Evolutionary conservation across 2,888 invertebrate genomes (phyloP).

Genomic region (Doris montereyensis): DNA sequence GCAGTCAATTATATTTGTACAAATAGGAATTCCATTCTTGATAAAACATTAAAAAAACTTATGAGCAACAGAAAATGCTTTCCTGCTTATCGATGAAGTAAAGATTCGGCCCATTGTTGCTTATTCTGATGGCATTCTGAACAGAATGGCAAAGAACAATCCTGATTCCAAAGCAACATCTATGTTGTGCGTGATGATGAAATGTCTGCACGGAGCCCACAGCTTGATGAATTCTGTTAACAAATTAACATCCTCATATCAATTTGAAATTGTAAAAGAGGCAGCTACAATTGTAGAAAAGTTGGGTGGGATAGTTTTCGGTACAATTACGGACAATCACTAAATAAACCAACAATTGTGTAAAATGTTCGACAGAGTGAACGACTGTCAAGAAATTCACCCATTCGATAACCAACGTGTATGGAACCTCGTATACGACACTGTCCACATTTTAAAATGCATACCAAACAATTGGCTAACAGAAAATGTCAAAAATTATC

Average conservation of each 20-base stretch:
- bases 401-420: neutral
- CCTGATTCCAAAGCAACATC: neutral
- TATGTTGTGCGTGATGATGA: neutral
- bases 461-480: neutral
- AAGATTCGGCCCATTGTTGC: neutral
- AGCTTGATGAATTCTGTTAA: conserved; percentile 4
- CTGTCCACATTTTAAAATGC: conserved; percentile 1
- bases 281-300: neutral
- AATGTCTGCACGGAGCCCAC: neutral
- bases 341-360: neutral
- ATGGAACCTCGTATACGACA: conserved; percentile 1
- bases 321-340: conserved; percentile 6
- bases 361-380: neutral
- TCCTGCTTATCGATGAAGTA: neutral
- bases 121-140: neutral
- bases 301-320: neutral
- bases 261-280: neutral
- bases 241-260: neutral
- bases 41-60: too few relatives aligned
- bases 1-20: too few relatives aligned
- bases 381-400: neutral
- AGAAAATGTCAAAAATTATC: neutral
- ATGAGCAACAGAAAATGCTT: neutral
- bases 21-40: too few relatives aligned
- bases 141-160: neutral